A percentile compares a stretch with the other conserved stretches of the same genome.
phyloP scores from a whole-genome alignment of 2,797 vertebrate genomes.

The Pangasius mekongensis region DNA sequence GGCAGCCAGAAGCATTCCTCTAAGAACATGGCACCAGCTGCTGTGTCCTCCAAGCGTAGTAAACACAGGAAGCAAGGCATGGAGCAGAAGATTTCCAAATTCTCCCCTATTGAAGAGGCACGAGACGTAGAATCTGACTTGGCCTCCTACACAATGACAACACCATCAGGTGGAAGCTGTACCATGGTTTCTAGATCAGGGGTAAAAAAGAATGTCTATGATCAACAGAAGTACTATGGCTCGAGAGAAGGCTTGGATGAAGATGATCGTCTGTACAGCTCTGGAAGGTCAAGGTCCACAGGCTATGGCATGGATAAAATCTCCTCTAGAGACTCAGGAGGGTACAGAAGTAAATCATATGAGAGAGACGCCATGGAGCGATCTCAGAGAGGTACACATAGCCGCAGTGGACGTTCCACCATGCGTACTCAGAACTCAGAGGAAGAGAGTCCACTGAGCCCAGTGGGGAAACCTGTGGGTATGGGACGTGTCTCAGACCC shows the following conservation, averaged over 20 bases:
- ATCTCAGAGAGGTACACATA: conserved; percentile 84
- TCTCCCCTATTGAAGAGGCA: conserved; percentile 98
- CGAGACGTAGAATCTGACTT: conserved; percentile 96
- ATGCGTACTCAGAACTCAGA: conserved; percentile 93
- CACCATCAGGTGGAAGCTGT: conserved; percentile 84
- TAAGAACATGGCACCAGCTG: conserved; percentile 93
- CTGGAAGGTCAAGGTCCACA: conserved; percentile 86
- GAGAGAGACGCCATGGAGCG: conserved; percentile 88
- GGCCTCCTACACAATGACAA: conserved; percentile 87
- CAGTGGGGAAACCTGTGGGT: conserved; percentile 87
- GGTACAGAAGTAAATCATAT: conserved; percentile 91
- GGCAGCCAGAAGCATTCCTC: conserved; percentile 86
- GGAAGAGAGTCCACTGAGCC: conserved; percentile 96
- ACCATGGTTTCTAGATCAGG: conserved; percentile 88
- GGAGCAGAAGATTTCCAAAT: conserved; percentile 99
- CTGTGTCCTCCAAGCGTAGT: conserved; percentile 95
- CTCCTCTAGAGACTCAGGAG: conserved; percentile 82
- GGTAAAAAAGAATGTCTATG: conserved; percentile 91
- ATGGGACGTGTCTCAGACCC: conserved; percentile 81
- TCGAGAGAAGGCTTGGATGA: conserved; percentile 87
- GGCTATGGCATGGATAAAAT: conserved; percentile 91
- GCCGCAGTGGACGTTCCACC: conserved; percentile 83
- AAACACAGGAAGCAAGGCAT: conserved; percentile 98
- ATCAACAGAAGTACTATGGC: conserved; percentile 95
- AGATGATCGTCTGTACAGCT: conserved; percentile 86